These are phyloP conservation scores for Tetranychus truncatus DNA, from an alignment of 2,888 invertebrate species.

Conservation along the genomic window DNA sequence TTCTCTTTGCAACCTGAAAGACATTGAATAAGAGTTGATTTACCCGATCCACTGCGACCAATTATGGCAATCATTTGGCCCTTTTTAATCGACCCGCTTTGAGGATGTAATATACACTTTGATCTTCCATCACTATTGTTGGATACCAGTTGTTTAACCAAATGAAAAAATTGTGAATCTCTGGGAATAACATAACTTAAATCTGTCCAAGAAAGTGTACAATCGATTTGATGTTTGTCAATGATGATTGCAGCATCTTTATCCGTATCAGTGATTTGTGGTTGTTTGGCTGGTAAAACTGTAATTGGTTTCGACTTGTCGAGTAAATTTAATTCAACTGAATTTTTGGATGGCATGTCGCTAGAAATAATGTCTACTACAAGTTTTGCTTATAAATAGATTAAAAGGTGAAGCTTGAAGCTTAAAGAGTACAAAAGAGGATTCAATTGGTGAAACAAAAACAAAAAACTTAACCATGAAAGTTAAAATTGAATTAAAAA, in stretches of 20 bases:
- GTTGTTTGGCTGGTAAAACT: too few species aligned
- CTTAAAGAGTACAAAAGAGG: not conserved
- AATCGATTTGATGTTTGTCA: not conserved
- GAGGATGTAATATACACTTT: not conserved
- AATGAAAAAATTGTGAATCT: not conserved
- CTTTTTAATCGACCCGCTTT: constrained; percentile 13
- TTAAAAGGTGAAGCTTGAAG: not conserved
- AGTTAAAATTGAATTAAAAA: not conserved
- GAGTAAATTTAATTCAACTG: not conserved
- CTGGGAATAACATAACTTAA: not conserved
- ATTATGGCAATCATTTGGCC: constrained; percentile 19
- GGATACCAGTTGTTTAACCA: not conserved
- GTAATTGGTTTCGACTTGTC: not conserved
- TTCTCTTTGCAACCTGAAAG: constrained; percentile 11
- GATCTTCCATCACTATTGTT: not conserved
- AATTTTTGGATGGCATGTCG: not conserved
- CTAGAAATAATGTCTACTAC: not conserved
- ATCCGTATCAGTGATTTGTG: not conserved
- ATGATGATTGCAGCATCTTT: not conserved
- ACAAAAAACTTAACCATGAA: too few species aligned
- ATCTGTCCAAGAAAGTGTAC: not conserved
- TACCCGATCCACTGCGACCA: constrained; percentile 19
- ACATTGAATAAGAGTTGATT: constrained; percentile 18
- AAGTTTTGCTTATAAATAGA: not conserved
- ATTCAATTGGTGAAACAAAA: not conserved